Evolutionary conservation across 2,113 vertebrate genomes (phyloP).

Genomic region (Synodontis membranacea): DNA sequence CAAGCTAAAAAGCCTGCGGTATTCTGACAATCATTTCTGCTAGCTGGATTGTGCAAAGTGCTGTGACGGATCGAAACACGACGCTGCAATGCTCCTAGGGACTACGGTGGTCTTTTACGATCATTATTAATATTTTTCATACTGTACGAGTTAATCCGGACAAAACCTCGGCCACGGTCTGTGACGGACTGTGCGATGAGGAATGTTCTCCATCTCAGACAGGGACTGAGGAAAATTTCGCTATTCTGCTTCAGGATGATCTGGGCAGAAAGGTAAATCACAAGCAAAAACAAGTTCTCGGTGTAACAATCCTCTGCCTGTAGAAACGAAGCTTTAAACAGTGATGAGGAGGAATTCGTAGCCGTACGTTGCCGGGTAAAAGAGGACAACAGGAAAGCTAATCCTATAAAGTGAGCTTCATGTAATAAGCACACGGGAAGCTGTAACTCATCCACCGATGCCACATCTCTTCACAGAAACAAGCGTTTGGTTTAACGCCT

Average conservation of each 20-base stretch:
- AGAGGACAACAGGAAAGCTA: background rate
- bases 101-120: background rate
- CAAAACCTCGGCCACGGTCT: background rate
- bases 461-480: background rate
- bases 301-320: background rate
- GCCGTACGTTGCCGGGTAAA: background rate
- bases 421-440: background rate
- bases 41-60: background rate
- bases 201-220: background rate
- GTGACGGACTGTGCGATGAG: background rate
- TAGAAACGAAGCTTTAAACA: background rate
- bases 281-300: background rate
- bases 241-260: background rate
- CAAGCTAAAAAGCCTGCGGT: background rate
- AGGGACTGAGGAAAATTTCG: background rate
- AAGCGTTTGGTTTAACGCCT: background rate
- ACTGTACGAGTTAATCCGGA: background rate
- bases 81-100: background rate
- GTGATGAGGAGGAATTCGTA: background rate
- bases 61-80: background rate
- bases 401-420: background rate
- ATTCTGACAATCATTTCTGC: background rate
- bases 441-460: background rate
- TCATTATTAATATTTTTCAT: too few species aligned
- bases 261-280: background rate